Evolutionary conservation across 2,113 vertebrate species (phyloP).

Genomic region (Pseudopipra pipra): DNA sequence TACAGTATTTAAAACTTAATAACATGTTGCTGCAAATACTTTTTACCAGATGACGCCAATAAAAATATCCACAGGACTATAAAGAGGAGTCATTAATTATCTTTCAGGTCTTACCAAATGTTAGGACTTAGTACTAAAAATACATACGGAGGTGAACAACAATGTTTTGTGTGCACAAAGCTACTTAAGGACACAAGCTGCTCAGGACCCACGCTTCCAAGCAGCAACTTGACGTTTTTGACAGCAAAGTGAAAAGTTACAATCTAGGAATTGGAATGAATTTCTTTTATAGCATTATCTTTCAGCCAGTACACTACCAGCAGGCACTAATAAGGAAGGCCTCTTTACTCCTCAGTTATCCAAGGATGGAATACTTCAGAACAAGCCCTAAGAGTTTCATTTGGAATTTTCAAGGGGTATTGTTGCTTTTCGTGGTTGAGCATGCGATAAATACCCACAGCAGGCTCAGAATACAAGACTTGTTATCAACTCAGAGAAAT

Average conservation of each 20-base stretch:
- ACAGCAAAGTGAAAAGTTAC: neutral
- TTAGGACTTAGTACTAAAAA: slow-evolving; percentile 12
- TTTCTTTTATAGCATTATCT: neutral
- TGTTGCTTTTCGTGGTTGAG: neutral
- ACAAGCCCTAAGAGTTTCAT: neutral
- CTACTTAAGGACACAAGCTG: neutral
- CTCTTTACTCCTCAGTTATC: neutral
- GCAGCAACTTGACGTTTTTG: neutral
- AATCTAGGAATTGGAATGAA: neutral
- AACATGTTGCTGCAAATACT: slow-evolving; percentile 10
- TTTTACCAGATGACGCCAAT: neutral
- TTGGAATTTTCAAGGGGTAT: neutral
- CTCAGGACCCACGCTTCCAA: neutral
- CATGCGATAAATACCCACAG: neutral
- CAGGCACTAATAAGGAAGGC: neutral
- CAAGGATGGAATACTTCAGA: neutral
- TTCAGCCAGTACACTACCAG: neutral
- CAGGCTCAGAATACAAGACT: neutral
- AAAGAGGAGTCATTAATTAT: slow-evolving; percentile 14
- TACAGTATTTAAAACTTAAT: neutral
- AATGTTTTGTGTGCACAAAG: neutral
- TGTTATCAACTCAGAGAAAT: neutral
- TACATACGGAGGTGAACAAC: neutral
- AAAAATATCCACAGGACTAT: slow-evolving; percentile 9
- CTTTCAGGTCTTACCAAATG: neutral